Conservation (phyloP, 2,888 invertebrate genomes). For the Troglohyphantes excavatus region DNA sequence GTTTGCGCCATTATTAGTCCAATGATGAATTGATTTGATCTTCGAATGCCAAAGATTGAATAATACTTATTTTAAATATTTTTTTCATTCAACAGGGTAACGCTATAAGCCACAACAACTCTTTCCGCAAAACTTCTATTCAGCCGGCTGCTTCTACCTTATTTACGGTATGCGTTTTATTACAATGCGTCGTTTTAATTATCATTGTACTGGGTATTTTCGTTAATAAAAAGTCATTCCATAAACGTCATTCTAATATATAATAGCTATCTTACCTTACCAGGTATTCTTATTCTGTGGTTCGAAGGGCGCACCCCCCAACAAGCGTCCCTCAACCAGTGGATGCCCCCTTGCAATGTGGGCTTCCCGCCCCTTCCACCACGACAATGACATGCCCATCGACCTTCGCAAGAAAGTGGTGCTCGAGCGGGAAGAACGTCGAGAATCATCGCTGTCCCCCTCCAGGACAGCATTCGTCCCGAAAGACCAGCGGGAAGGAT, state of each 20-base stretch:
- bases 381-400: slow-evolving; percentile 68
- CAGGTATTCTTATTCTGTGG: neutral
- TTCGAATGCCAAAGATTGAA: no score
- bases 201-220: no score
- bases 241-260: neutral
- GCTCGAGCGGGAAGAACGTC: slow-evolving; percentile 32
- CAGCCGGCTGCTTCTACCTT: no score
- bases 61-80: no score
- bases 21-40: no score
- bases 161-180: no score
- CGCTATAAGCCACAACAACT: no score
- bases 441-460: neutral
- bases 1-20: no score
- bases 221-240: no score
- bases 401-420: slow-evolving; percentile 77
- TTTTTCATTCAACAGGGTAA: no score
- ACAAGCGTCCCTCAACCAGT: neutral
- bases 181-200: no score
- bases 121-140: no score
- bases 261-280: neutral
- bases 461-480: neutral
- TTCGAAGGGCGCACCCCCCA: neutral
- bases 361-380: slow-evolving; percentile 61
- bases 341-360: slow-evolving; percentile 73
- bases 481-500: neutral